Percentiles rank a stretch among this genome's conserved stretches.
phyloP scores from a whole-genome alignment of 2,888 invertebrate species.

The Lordiphosa andalusiaca region DNA sequence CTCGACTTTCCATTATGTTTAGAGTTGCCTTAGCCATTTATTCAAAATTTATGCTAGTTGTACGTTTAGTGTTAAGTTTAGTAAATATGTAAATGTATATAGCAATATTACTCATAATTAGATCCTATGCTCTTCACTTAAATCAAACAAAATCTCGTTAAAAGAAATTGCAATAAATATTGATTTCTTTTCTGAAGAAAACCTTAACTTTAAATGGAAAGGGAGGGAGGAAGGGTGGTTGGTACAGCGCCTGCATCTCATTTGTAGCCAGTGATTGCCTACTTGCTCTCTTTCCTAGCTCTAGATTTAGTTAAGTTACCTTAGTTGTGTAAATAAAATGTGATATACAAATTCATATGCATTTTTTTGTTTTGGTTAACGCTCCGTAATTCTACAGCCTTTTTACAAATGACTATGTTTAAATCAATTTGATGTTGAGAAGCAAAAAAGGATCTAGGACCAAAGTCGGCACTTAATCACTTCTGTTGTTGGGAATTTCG shows the following conservation, averaged over 20 bases:
- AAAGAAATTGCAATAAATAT: constrained; percentile 48
- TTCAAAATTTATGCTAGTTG: constrained; percentile 18
- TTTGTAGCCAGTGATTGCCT: too few species aligned
- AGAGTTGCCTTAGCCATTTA: constrained; percentile 21
- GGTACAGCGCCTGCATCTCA: too few species aligned
- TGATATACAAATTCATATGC: constrained; percentile 28
- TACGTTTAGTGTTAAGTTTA: constrained; percentile 15
- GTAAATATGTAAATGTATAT: constrained; percentile 44
- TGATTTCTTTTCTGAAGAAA: constrained; percentile 34
- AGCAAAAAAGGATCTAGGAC: constrained; percentile 33
- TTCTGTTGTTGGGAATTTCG: constrained; percentile 17
- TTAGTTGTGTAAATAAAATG: constrained; percentile 28
- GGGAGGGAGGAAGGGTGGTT: not conserved
- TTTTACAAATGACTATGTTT: constrained; percentile 53
- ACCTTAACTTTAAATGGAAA: constrained; percentile 18
- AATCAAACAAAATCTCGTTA: constrained; percentile 12
- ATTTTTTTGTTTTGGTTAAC: too few species aligned
- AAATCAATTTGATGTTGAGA: constrained; percentile 47
- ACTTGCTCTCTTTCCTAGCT: too few species aligned
- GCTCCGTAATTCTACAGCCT: constrained; percentile 6
- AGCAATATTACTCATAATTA: constrained; percentile 19
- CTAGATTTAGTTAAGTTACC: not conserved
- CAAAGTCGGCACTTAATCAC: constrained; percentile 58
- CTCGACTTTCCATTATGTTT: too few species aligned
- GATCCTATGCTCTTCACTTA: constrained; percentile 56